These are phyloP conservation scores for Metellina segmentata DNA, from an alignment of 2,888 invertebrate species.

Conservation along the genomic window DNA sequence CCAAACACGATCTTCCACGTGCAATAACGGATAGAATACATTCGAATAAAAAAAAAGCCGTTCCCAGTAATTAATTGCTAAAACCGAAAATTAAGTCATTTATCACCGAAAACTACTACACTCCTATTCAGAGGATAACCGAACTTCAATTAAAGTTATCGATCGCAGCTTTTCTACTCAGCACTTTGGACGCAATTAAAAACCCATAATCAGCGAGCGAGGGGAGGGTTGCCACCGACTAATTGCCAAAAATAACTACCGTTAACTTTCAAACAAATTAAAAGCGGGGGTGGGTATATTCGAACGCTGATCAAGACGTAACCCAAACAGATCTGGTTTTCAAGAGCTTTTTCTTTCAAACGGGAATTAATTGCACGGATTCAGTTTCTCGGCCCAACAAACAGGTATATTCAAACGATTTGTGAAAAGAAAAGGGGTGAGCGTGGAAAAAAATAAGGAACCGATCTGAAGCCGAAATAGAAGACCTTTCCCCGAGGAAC, in stretches of 20 bases:
- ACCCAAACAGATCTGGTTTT: background rate
- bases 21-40: background rate
- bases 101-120: conserved; percentile 43
- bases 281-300: background rate
- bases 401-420: too few relatives aligned
- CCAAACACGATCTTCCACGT: background rate
- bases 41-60: background rate
- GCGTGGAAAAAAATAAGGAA: background rate
- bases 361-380: too few relatives aligned
- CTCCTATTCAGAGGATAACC: conserved; percentile 30
- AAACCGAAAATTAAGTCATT: conserved; percentile 57
- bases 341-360: too few relatives aligned
- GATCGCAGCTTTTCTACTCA: conserved; percentile 10
- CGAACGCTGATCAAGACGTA: conserved; percentile 26
- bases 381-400: too few relatives aligned
- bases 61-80: conserved; percentile 21
- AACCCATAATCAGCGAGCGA: conserved; percentile 35
- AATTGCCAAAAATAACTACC: conserved; percentile 30
- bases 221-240: conserved; percentile 10
- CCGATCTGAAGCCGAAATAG: background rate
- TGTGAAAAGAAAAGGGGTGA: too few relatives aligned
- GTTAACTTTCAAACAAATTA: conserved; percentile 50
- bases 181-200: conserved; percentile 38
- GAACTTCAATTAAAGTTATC: conserved; percentile 56
- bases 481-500: background rate